A percentile compares a stretch with the other conserved stretches of the same genome.
phyloP scores from a whole-genome alignment of 2,797 vertebrate genomes.

The Rhinophrynus dorsalis region DNA sequence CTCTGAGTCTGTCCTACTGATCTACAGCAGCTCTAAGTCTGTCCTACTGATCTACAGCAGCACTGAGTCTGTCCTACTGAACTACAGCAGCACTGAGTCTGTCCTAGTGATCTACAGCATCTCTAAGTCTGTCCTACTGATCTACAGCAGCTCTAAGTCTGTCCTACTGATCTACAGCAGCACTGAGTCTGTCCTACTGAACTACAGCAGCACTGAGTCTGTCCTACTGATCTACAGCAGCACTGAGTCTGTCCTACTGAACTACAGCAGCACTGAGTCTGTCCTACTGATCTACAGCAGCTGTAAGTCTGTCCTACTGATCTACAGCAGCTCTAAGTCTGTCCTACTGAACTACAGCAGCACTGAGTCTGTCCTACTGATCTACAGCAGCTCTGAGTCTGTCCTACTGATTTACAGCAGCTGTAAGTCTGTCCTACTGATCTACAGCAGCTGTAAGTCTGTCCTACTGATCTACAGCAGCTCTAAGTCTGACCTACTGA shows the following conservation, averaged over 20 bases:
- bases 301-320: slow-evolving; percentile 36
- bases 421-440: slow-evolving; percentile 36
- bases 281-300: slow-evolving; percentile 46
- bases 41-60: slow-evolving; percentile 46
- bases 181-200: slow-evolving; percentile 36
- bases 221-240: slow-evolving; percentile 46
- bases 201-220: slow-evolving; percentile 45
- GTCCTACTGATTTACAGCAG: slow-evolving; percentile 46
- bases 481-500: slow-evolving; percentile 36
- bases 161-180: slow-evolving; percentile 46
- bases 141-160: slow-evolving; percentile 44
- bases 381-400: slow-evolving; percentile 44
- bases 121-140: slow-evolving; percentile 36
- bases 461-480: slow-evolving; percentile 46
- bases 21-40: slow-evolving; percentile 44
- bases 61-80: slow-evolving; percentile 36
- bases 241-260: slow-evolving; percentile 36
- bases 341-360: slow-evolving; percentile 48
- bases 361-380: slow-evolving; percentile 36
- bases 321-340: slow-evolving; percentile 44
- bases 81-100: slow-evolving; percentile 45
- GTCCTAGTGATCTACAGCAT: slow-evolving; percentile 46
- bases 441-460: slow-evolving; percentile 43
- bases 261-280: slow-evolving; percentile 45
- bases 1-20: slow-evolving; percentile 36